These are phyloP conservation scores for Antheraea assamensis DNA, from an alignment of 2,888 invertebrate species.

Conservation along the genomic window DNA sequence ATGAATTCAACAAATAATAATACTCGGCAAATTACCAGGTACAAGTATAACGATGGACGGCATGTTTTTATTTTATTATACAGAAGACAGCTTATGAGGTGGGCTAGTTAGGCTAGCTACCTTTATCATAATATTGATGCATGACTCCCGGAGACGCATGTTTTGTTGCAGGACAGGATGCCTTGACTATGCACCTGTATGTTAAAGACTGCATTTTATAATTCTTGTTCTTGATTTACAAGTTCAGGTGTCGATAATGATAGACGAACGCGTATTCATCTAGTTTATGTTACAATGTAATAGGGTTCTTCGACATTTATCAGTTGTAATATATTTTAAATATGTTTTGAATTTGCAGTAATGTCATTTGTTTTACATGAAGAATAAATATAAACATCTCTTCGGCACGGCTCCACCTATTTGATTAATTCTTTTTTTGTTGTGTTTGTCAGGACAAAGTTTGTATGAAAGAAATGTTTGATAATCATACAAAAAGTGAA, in stretches of 20 bases:
- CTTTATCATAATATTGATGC: constrained; percentile 50
- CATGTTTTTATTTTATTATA: neutral
- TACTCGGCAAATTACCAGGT: neutral
- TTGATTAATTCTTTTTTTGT: too few species aligned
- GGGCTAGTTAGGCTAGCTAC: constrained; percentile 36
- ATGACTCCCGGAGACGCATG: constrained; percentile 34
- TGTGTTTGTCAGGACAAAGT: too few species aligned
- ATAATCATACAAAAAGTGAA: too few species aligned
- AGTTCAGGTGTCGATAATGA: constrained; percentile 18
- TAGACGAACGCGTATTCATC: constrained; percentile 8
- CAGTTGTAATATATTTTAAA: neutral
- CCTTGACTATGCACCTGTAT: constrained; percentile 19
- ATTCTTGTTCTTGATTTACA: constrained; percentile 13
- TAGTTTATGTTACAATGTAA: neutral
- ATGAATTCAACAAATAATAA: neutral
- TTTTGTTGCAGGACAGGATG: constrained; percentile 28
- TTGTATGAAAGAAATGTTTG: too few species aligned
- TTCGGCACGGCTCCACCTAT: too few species aligned
- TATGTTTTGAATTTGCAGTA: neutral
- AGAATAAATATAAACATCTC: too few species aligned
- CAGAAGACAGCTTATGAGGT: constrained; percentile 22
- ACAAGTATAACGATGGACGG: neutral
- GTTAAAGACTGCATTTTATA: constrained; percentile 23
- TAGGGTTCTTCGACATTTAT: neutral
- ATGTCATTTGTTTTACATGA: neutral